Evolutionary conservation across 2,888 invertebrate species (phyloP).

Genomic region (Pterostichus niger): DNA sequence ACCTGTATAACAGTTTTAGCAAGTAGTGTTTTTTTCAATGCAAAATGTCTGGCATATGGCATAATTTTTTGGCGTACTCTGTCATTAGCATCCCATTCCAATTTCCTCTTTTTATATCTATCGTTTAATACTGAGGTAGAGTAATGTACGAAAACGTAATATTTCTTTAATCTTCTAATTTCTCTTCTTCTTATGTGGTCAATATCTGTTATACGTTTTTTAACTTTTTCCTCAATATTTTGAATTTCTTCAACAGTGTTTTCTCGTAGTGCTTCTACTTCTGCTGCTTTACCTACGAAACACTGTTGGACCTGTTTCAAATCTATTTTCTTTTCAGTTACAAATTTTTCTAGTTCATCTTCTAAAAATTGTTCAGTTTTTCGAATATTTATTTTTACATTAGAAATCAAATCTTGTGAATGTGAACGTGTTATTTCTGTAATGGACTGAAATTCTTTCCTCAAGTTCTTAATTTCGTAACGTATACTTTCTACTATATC

Average conservation of each 20-base stretch:
- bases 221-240: conserved; percentile 1
- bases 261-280: neutral
- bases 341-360: conserved; percentile 29
- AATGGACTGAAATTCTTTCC: conserved; percentile 2
- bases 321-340: neutral
- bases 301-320: neutral
- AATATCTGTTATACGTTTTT: neutral
- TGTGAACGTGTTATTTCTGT: neutral
- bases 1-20: neutral
- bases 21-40: conserved; percentile 1
- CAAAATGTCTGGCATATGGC: conserved; percentile 24
- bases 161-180: conserved; percentile 19
- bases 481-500: conserved; percentile 13
- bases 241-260: neutral
- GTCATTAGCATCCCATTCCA: conserved; percentile 22
- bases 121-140: conserved; percentile 15
- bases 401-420: conserved; percentile 3
- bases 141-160: conserved; percentile 12
- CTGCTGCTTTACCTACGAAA: neutral
- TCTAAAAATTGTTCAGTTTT: conserved; percentile 27
- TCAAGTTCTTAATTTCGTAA: conserved; percentile 5
- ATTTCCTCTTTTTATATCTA: conserved; percentile 14
- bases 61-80: neutral
- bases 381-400: conserved; percentile 24
- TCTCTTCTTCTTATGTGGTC: conserved; percentile 4